Percentiles rank a stretch among this genome's conserved stretches.
phyloP scores from a whole-genome alignment of 2,888 invertebrate genomes.

The Heliconius ethilla region DNA sequence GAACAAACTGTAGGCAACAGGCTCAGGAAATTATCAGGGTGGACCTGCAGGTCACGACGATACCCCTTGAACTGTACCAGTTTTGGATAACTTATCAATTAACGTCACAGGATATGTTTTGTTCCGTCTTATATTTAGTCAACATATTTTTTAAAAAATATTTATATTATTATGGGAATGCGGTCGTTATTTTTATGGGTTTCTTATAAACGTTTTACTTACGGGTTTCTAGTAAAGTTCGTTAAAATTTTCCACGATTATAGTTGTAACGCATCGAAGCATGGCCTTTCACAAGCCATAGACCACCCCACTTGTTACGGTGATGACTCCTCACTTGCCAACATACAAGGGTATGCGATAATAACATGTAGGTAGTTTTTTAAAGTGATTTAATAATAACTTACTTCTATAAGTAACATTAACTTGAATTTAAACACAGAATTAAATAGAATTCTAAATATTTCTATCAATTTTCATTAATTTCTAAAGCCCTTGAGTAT shows the following conservation, averaged over 20 bases:
- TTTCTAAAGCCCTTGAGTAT: conserved; percentile 74
- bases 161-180: not conserved
- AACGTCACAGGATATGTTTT: conserved; percentile 69
- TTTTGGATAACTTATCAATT: conserved; percentile 75
- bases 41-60: conserved; percentile 59
- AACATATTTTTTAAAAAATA: not conserved
- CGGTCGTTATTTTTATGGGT: not conserved
- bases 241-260: conserved; percentile 63
- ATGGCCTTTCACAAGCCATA: conserved; percentile 73
- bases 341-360: conserved; percentile 46
- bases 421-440: not conserved
- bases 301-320: conserved; percentile 79
- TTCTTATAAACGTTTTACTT: conserved; percentile 7
- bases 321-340: conserved; percentile 59
- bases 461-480: conserved; percentile 53
- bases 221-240: conserved; percentile 41
- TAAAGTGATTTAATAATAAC: conserved; percentile 16
- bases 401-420: conserved; percentile 33
- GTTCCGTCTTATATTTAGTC: conserved; percentile 19
- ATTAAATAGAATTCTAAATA: conserved; percentile 44
- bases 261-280: conserved; percentile 64
- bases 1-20: conserved; percentile 71
- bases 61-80: conserved; percentile 74
- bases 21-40: conserved; percentile 61
- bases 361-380: conserved; percentile 27